These are phyloP conservation scores for Belonocnema kinseyi DNA, from an alignment of 1,140 invertebrate genomes.

Conservation along the genomic window DNA sequence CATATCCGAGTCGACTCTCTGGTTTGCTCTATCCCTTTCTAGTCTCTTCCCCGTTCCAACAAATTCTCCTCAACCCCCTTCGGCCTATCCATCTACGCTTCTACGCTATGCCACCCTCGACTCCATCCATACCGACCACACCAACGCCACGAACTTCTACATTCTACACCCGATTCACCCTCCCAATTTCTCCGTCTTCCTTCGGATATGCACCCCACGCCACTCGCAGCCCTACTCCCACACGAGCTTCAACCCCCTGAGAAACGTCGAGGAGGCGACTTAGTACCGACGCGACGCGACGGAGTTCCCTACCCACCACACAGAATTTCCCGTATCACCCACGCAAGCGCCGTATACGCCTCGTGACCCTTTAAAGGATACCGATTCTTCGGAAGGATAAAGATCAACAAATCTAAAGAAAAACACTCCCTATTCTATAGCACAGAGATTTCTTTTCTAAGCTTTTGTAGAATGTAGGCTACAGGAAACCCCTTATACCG, in stretches of 20 bases:
- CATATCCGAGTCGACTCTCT: conserved; percentile 56
- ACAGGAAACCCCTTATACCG: too few species aligned
- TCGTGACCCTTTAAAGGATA: conserved; percentile 23
- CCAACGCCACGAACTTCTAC: conserved; percentile 22
- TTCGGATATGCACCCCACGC: conserved; percentile 54
- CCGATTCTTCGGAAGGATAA: neutral
- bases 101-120: conserved; percentile 11
- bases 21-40: conserved; percentile 35
- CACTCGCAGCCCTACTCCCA: conserved; percentile 52
- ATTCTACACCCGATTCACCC: conserved; percentile 3
- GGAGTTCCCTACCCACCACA: conserved; percentile 49
- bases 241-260: conserved; percentile 54
- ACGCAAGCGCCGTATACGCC: neutral
- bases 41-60: conserved; percentile 34
- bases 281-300: conserved; percentile 45
- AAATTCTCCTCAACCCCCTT: neutral
- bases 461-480: too few species aligned
- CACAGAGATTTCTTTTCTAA: too few species aligned
- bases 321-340: conserved; percentile 40
- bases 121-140: conserved; percentile 27
- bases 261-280: conserved; percentile 59
- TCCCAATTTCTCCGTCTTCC: conserved; percentile 35
- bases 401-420: too few species aligned
- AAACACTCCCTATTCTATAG: too few species aligned
- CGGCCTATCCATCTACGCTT: conserved; percentile 37